A percentile compares a stretch with the other conserved stretches of the same genome.
Evolutionary conservation across 2,888 invertebrate species (phyloP).

Genomic region (Drosophila gaucha): DNA sequence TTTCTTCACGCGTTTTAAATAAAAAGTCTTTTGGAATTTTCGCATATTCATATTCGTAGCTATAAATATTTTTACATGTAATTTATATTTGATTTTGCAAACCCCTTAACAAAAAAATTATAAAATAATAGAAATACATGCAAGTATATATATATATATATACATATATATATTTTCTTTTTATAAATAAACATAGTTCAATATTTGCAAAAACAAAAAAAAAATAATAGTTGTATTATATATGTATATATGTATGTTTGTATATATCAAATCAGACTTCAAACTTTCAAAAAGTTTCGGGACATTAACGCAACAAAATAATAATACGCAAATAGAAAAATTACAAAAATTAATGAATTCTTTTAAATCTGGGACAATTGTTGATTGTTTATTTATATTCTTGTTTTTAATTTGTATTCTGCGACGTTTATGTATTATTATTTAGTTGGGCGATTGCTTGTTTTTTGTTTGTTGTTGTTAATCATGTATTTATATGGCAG

Average conservation of each 20-base stretch:
- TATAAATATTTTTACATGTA: slow-evolving; percentile 46
- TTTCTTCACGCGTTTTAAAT: slow-evolving; percentile 24
- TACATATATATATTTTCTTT: slow-evolving; percentile 2
- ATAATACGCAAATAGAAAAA: slow-evolving; percentile 20
- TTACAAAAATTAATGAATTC: slow-evolving; percentile 2
- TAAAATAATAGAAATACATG: slow-evolving; percentile 13
- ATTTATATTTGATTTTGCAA: slow-evolving; percentile 9
- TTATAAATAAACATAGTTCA: not conserved
- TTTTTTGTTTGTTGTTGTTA: slow-evolving; percentile 2
- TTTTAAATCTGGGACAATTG: not conserved
- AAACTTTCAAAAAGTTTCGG: slow-evolving; percentile 37
- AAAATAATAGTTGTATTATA: slow-evolving; percentile 3
- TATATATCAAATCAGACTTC: slow-evolving; percentile 42
- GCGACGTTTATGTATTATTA: slow-evolving; percentile 19
- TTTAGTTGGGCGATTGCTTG: slow-evolving; percentile 16
- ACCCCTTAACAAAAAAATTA: slow-evolving; percentile 11
- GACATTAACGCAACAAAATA: slow-evolving; percentile 31
- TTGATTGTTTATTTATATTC: slow-evolving; percentile 1
- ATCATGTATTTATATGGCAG: slow-evolving; percentile 67
- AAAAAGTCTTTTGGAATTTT: slow-evolving; percentile 67
- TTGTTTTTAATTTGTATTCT: slow-evolving; percentile 5
- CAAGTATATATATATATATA: not conserved
- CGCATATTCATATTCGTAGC: slow-evolving; percentile 62
- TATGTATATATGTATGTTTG: too few species aligned
- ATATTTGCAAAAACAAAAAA: slow-evolving; percentile 13